These are phyloP conservation scores for Camelus bactrianus DNA, from an alignment of 2,113 vertebrate species.

Conservation along the genomic window DNA sequence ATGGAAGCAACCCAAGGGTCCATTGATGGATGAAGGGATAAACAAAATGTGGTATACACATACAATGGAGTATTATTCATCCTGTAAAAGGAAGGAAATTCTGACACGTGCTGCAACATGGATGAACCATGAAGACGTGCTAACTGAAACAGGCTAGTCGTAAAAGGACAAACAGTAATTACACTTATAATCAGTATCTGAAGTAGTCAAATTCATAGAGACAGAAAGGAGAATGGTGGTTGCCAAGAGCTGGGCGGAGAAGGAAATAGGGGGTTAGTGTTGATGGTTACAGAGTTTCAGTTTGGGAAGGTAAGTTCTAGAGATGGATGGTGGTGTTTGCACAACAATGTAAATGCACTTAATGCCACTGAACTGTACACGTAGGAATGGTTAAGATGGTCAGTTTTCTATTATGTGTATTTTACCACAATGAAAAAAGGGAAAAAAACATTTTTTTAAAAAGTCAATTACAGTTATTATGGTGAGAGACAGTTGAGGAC, in stretches of 20 bases:
- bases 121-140: background rate
- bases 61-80: background rate
- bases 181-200: background rate
- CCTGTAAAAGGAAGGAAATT: background rate
- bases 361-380: background rate
- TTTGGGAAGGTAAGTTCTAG: background rate
- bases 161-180: background rate
- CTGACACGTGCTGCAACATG: background rate
- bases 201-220: background rate
- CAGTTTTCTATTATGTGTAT: background rate
- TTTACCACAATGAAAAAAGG: background rate
- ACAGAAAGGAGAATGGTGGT: background rate
- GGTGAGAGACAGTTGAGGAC: background rate
- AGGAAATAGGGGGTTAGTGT: background rate
- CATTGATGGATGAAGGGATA: background rate
- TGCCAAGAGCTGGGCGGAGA: too few species aligned
- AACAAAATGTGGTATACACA: background rate
- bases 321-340: background rate
- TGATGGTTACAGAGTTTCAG: too few species aligned
- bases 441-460: background rate
- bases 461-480: background rate
- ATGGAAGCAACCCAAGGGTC: background rate
- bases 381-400: background rate
- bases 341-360: background rate
- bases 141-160: background rate